phyloP scores from a whole-genome alignment of 1,140 invertebrate genomes.

The Bombus waltoni region DNA sequence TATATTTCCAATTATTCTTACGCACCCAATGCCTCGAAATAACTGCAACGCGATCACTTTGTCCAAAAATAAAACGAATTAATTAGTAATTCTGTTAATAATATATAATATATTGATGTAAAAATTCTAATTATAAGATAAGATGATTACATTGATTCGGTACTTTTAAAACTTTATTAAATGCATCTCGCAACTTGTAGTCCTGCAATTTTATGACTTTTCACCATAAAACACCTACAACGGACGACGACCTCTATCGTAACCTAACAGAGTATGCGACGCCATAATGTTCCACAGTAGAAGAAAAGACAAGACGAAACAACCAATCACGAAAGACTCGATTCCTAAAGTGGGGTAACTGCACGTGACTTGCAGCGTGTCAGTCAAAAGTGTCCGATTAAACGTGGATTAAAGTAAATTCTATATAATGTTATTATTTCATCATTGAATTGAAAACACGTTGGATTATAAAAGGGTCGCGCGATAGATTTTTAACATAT shows the following conservation, averaged over 20 bases:
- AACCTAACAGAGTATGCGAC: conserved; percentile 25
- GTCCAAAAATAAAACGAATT: neutral
- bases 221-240: neutral
- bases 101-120: neutral
- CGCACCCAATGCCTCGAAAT: neutral
- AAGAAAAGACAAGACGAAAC: conserved; percentile 12
- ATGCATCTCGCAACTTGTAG: conserved; percentile 14
- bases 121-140: neutral
- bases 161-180: conserved; percentile 1
- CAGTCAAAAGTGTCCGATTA: conserved; percentile 43
- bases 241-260: conserved; percentile 50
- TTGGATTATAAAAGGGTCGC: neutral
- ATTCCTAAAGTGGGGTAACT: conserved; percentile 38
- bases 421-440: neutral
- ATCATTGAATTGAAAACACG: neutral
- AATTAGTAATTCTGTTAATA: neutral
- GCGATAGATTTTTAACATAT: neutral
- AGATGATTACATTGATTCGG: neutral
- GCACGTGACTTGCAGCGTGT: conserved; percentile 67
- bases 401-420: conserved; percentile 1
- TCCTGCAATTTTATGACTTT: conserved; percentile 6
- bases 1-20: neutral
- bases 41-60: conserved; percentile 7
- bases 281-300: conserved; percentile 30
- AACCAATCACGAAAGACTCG: conserved; percentile 55